These are phyloP conservation scores for Adrianichthys oophorus DNA, from an alignment of 2,797 vertebrate species.

Conservation along the genomic window DNA sequence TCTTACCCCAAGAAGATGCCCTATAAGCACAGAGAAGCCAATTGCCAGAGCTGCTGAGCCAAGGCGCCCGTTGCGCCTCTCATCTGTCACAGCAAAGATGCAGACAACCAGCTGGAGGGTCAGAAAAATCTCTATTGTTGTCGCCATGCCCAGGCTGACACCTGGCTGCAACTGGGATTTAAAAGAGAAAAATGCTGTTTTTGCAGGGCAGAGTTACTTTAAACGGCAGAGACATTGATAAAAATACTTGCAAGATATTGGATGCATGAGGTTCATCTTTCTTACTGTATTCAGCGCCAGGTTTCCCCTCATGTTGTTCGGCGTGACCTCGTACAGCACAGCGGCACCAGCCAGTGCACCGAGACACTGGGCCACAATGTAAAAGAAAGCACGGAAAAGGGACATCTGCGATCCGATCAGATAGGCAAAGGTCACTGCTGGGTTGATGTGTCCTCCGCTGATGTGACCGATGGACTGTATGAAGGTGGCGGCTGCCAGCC, in stretches of 20 bases:
- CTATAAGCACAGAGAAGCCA: conserved; percentile 91
- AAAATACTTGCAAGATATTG: too few species aligned
- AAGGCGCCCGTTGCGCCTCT: conserved; percentile 88
- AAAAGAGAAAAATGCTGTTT: not conserved
- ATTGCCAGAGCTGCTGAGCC: conserved; percentile 89
- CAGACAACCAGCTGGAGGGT: conserved; percentile 93
- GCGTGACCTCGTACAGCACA: conserved; percentile 90
- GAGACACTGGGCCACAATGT: conserved; percentile 89
- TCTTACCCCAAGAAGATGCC: conserved; percentile 93
- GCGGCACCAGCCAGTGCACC: conserved; percentile 91
- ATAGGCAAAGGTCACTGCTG: conserved; percentile 92
- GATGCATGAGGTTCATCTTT: conserved; percentile 84
- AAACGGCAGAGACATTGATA: too few species aligned
- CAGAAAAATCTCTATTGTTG: conserved; percentile 91
- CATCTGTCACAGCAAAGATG: conserved; percentile 91
- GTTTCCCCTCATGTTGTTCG: conserved; percentile 87
- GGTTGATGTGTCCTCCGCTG: conserved; percentile 94
- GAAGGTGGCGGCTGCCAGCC: conserved; percentile 88
- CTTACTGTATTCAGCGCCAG: conserved; percentile 90
- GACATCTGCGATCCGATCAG: conserved; percentile 93
- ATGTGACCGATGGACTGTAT: conserved; percentile 92
- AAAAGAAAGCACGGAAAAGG: conserved; percentile 89
- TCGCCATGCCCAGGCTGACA: conserved; percentile 92
- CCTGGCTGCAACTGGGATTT: conserved; percentile 85
- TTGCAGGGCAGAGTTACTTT: too few species aligned